Conservation (phyloP, 2,888 invertebrate genomes). For the Steinernema hermaphroditum region DNA sequence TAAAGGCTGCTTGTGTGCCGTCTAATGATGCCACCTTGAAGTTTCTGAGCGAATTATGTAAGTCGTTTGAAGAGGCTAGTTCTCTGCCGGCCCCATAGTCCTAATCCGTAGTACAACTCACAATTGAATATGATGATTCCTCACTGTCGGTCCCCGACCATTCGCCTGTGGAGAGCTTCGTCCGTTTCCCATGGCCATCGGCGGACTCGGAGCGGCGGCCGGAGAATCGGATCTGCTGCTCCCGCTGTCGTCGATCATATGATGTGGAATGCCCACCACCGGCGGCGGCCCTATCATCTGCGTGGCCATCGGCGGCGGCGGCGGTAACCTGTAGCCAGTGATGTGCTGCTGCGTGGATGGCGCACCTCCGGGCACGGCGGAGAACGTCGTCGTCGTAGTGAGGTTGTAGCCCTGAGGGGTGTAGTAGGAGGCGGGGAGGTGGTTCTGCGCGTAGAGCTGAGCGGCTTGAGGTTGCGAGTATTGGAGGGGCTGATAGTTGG, state of each 20-base stretch:
- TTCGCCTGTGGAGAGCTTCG: conserved; percentile 8
- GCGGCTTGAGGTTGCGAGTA: background rate
- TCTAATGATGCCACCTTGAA: too few species aligned
- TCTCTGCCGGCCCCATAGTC: too few species aligned
- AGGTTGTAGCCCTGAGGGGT: conserved; percentile 8
- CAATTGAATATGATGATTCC: background rate
- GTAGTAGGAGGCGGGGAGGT: conserved; percentile 1
- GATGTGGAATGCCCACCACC: conserved; percentile 5
- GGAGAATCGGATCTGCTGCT: conserved; percentile 7
- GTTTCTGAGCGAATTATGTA: too few species aligned
- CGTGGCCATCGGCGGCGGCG: conserved; percentile 5
- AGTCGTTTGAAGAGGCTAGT: too few species aligned
- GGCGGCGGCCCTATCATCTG: background rate
- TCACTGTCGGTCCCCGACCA: background rate
- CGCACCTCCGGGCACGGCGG: conserved; percentile 4
- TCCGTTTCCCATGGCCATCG: background rate
- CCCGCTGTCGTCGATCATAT: conserved; percentile 17
- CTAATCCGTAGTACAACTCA: too few species aligned
- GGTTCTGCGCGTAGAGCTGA: conserved; percentile 2
- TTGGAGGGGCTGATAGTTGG: background rate
- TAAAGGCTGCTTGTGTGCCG: too few species aligned
- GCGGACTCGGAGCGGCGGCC: conserved; percentile 11
- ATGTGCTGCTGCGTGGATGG: conserved; percentile 20
- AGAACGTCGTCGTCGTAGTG: conserved; percentile 13
- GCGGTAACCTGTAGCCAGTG: conserved; percentile 2